Evolutionary conservation across 2,797 vertebrate species (phyloP), one percentile per base, ranked within the genome.

Genomic region (Eleutherodactylus coqui): DNA sequence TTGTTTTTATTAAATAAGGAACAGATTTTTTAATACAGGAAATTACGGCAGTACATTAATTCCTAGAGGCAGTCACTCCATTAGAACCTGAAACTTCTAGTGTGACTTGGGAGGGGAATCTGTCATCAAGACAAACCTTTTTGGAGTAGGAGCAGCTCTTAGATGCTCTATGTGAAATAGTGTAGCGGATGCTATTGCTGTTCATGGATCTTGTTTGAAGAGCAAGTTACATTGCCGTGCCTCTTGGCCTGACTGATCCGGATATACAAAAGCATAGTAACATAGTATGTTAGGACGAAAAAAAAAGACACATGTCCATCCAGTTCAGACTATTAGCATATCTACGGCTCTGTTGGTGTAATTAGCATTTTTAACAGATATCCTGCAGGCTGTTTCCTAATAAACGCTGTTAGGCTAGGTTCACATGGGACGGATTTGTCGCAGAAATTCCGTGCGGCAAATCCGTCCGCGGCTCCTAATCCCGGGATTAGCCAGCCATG

Each of bases 1-100:
- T 60, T 76, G 73, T 51, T 76, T 49, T 53, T 49, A 76, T 76
- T 76, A 76, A 53, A 76, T 47, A 47, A 29, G 45, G 73, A 76
- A 76, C 73, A 76, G 49, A 32, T 49, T 76, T 76, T 34, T 72
- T 16, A 60, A 38, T 78, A 53, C 76, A 78, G 45, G 62, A 70
- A 69, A 81, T 51, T 34, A 51, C 32, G 34, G 9, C 13, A 69
- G 79, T 27, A 38, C 62, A 49, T 81, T 69, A 16, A 69, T 69
- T 81, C 27, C 32, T 45, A 64, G 47, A 51, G 45, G 45, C 47
- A 19, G 16, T 19, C 19, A 49, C 43, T 47, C 4, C 38, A 70
- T 34, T 34, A 32, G 36, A 67, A 34, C 34, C 67, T 38, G 60
- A 64, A 16, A 27, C 32, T 64, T 32, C 27, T 16, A 14, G 32